Evolutionary conservation across 2,113 vertebrate genomes (phyloP).

Genomic region (Ancistrus triradiatus): DNA sequence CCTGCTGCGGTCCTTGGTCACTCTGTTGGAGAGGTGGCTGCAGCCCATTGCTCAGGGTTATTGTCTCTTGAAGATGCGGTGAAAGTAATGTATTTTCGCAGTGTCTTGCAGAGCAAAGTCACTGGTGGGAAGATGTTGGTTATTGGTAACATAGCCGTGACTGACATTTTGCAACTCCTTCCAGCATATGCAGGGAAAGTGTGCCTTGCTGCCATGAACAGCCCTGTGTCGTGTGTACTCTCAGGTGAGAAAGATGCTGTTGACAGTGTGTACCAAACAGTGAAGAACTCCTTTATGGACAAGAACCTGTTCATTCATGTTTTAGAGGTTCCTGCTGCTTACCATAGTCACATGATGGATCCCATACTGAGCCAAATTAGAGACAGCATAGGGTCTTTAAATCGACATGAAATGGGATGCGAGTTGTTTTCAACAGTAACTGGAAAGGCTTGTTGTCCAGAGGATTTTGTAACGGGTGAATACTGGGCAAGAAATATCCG

Average conservation of each 20-base stretch:
- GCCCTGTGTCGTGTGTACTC: conserved; percentile 77
- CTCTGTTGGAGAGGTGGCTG: conserved; percentile 81
- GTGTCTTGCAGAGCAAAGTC: conserved; percentile 73
- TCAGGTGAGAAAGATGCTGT: conserved; percentile 73
- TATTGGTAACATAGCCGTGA: conserved; percentile 73
- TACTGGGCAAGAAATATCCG: conserved; percentile 81
- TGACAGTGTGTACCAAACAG: conserved; percentile 54
- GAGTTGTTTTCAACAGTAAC: conserved; percentile 81
- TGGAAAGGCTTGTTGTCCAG: conserved; percentile 55
- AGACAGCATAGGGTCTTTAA: conserved; percentile 60
- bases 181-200: conserved; percentile 62
- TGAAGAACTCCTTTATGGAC: conserved; percentile 58
- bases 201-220: conserved; percentile 79
- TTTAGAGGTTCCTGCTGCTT: conserved; percentile 74
- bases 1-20: conserved; percentile 73
- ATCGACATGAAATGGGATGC: conserved; percentile 50
- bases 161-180: conserved; percentile 64
- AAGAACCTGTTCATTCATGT: conserved; percentile 74
- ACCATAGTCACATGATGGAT: conserved; percentile 85
- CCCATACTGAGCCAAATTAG: conserved; percentile 65
- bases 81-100: conserved; percentile 76
- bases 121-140: conserved; percentile 78
- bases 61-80: conserved; percentile 79
- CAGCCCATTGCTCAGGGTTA: conserved; percentile 79
- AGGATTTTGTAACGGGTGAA: conserved; percentile 70